These are phyloP conservation scores for Cephalopachus bancanus DNA, from an alignment of 2,797 vertebrate genomes.

Conservation along the genomic window DNA sequence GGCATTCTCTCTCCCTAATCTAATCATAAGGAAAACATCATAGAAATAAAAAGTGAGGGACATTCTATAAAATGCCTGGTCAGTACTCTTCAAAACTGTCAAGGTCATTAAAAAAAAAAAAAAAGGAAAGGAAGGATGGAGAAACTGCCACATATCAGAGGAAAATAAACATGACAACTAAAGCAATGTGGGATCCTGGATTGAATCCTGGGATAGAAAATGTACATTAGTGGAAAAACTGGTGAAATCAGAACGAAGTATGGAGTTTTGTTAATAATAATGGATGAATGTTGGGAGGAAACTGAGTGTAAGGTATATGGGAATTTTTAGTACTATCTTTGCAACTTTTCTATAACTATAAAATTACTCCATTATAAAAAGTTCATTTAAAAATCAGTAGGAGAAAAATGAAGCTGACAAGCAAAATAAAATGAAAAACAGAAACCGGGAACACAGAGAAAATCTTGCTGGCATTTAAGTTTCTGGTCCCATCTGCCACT, in stretches of 20 bases:
- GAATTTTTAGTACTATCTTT: constrained; percentile 29
- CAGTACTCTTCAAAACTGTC: constrained; percentile 9
- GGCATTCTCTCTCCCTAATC: neutral
- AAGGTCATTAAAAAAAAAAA: constrained; percentile 15
- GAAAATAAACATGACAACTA: constrained; percentile 56
- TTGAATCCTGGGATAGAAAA: constrained; percentile 59
- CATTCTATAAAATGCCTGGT: constrained; percentile 14
- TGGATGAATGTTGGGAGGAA: constrained; percentile 50
- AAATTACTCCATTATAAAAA: constrained; percentile 61
- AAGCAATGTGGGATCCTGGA: constrained; percentile 54
- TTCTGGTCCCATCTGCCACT: constrained; percentile 1
- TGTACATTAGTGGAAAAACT: constrained; percentile 50
- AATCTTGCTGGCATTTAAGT: constrained; percentile 37
- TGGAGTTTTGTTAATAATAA: constrained; percentile 47
- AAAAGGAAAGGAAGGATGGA: neutral
- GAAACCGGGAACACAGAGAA: constrained; percentile 29
- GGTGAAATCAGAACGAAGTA: constrained; percentile 65
- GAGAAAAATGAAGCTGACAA: constrained; percentile 39
- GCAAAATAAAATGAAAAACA: constrained; percentile 57
- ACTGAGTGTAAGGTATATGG: neutral
- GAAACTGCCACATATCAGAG: constrained; percentile 30
- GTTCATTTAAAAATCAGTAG: neutral
- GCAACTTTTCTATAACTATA: constrained; percentile 57
- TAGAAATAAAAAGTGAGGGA: constrained; percentile 24
- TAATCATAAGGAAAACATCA: constrained; percentile 44